Base-by-base conservation (phyloP, 2,797 vertebrate genomes). In the Syngnathus rostellatus region DNA sequence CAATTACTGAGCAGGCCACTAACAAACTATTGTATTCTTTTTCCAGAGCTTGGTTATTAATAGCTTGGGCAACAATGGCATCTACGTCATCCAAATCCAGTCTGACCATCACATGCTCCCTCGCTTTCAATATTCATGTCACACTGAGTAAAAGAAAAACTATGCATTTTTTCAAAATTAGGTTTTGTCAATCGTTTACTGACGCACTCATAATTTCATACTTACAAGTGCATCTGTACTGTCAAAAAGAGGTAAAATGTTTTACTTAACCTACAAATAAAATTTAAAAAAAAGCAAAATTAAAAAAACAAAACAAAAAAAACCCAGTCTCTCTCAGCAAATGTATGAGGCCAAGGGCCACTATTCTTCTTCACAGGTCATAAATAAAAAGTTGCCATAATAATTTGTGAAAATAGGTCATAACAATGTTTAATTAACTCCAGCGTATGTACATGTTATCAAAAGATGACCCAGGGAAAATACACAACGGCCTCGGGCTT, bases 1-100 rank as follows among this genome's bases (percentile, higher is more conserved):
- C 25, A 81, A 80, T 81, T 65, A 77, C 73, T 5, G 57, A 68
- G 69, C 41, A 72, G 61, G 60, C 70, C 70, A 81, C 76, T 79
- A 80, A 68, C 68, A 68, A 64, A 71, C 66, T 70, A 59, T 76
- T 43, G 60, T 58, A 58, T 72, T 57, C 61, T 72, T 58, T 48
- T 45, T 38, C 65, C 39, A 58, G n/a, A 71, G 69, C 63, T 63
- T 51, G 25, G 64, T 76, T 81, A 78, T 72, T 79, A 78, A 79
- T 73, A 81, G 73, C 67, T n/a, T 54, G 10, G 66, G 72, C 71
- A 83, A 78, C 74, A 78, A 74, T 74, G 7, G 65, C 66, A 68
- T 70, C 68, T 43, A 37, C 76, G 63, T 72, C 68, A 75, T 40
- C 64, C 62, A 45, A 25, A 69, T 82, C 68, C 72, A 59, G 25